Conservation (phyloP, 2,888 invertebrate genomes). For the Plusia festucae region DNA sequence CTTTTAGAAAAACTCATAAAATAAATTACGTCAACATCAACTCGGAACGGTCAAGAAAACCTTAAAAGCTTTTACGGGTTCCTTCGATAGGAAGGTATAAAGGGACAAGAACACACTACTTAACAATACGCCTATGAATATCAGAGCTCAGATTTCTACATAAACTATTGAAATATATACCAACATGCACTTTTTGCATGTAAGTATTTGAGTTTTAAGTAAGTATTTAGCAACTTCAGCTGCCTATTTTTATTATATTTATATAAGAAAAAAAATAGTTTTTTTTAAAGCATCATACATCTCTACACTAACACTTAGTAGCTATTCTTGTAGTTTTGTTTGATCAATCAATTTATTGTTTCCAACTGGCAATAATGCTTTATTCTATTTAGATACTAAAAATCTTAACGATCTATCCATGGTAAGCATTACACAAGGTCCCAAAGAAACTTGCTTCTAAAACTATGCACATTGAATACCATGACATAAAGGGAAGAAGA, state of each 20-base stretch:
- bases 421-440: slow-evolving; percentile 37
- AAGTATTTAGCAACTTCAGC: too few species aligned
- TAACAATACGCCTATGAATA: slow-evolving; percentile 18
- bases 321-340: slow-evolving; percentile 1
- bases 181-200: background rate
- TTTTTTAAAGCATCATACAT: background rate
- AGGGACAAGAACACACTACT: slow-evolving; percentile 44
- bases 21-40: slow-evolving; percentile 70
- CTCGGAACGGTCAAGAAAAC: slow-evolving; percentile 54
- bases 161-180: slow-evolving; percentile 1
- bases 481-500: slow-evolving; percentile 57
- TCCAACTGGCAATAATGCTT: slow-evolving; percentile 10
- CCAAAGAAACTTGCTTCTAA: slow-evolving; percentile 48
- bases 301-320: background rate
- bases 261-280: too few species aligned
- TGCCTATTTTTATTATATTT: too few species aligned
- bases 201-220: too few species aligned
- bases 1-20: slow-evolving; percentile 64
- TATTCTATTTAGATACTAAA: too few species aligned
- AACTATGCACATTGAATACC: slow-evolving; percentile 61
- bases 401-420: slow-evolving; percentile 11
- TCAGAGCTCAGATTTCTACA: background rate
- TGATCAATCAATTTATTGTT: slow-evolving; percentile 32
- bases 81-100: slow-evolving; percentile 40
- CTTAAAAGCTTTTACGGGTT: slow-evolving; percentile 72